Conservation (phyloP, 2,797 vertebrate genomes). For the Naso thynnoides region DNA sequence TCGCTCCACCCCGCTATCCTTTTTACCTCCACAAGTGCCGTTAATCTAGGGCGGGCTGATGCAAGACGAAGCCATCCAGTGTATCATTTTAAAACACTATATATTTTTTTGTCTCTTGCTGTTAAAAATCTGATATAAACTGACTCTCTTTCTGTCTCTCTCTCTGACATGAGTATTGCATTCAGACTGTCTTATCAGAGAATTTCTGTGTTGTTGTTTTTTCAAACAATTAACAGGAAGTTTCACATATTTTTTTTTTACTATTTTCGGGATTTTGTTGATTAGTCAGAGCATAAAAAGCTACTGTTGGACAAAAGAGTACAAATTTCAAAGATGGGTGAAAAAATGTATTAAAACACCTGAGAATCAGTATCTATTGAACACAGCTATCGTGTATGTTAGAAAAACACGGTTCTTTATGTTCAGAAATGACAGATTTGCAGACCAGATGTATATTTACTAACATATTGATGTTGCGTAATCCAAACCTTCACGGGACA, state of each 20-base stretch:
- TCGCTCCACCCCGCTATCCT: conserved; percentile 58
- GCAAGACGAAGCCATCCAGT: conserved; percentile 30
- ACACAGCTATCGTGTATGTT: not conserved
- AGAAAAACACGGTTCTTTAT: not conserved
- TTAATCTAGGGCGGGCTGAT: conserved; percentile 24
- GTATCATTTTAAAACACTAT: conserved; percentile 38
- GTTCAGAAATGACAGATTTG: not conserved
- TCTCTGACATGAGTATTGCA: conserved; percentile 58
- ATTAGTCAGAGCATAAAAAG: conserved; percentile 36
- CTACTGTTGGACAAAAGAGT: conserved; percentile 8
- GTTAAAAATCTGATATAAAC: conserved; percentile 47
- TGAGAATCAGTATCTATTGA: not conserved
- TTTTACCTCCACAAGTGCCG: conserved; percentile 43
- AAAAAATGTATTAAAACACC: not conserved
- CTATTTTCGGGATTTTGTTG: too few species aligned
- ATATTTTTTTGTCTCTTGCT: conserved; percentile 30
- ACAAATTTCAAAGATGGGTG: conserved; percentile 1
- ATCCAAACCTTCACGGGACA: conserved; percentile 6
- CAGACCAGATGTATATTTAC: conserved; percentile 3
- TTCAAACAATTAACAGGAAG: conserved; percentile 27
- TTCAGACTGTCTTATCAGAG: conserved; percentile 63
- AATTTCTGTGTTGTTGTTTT: conserved; percentile 41
- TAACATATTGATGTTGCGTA: conserved; percentile 8
- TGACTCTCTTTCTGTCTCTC: conserved; percentile 30
- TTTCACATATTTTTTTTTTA: too few species aligned